Conservation (phyloP, 1,140 invertebrate species). For the Calosoma granatense region DNA sequence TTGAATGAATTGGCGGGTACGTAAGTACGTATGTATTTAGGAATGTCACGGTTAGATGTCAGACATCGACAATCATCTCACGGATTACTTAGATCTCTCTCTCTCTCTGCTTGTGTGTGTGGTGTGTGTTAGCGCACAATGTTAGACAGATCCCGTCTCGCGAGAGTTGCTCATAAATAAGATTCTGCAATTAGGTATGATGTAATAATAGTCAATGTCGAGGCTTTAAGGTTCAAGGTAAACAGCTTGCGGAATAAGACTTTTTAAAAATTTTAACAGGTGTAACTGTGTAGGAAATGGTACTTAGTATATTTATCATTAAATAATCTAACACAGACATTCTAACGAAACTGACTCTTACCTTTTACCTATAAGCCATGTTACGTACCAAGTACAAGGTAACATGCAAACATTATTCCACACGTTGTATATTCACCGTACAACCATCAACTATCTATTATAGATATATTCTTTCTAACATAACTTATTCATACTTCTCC, state of each 20-base stretch:
- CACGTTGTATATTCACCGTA: too few species aligned
- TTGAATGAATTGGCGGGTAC: too few species aligned
- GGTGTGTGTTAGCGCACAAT: too few species aligned
- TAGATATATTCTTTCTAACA: too few species aligned
- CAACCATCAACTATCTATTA: too few species aligned
- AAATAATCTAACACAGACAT: neutral
- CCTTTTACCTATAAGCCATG: neutral
- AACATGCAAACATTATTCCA: too few species aligned
- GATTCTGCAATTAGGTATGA: constrained; percentile 4
- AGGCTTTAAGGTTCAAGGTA: constrained; percentile 2
- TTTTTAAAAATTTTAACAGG: constrained; percentile 5
- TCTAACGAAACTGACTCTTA: neutral
- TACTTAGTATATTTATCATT: neutral
- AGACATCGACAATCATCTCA: too few species aligned
- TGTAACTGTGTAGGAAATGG: neutral
- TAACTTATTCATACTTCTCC: too few species aligned
- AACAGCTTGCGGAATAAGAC: neutral
- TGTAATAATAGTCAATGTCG: constrained; percentile 3
- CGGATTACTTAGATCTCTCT: too few species aligned
- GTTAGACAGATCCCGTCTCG: too few species aligned
- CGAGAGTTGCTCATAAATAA: neutral
- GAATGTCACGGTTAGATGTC: neutral
- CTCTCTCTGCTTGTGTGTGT: too few species aligned
- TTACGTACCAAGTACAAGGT: too few species aligned
- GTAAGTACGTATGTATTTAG: neutral